Percentiles rank a stretch among this genome's conserved stretches.
Conservation (phyloP, 2,888 invertebrate species). For the Eucriotettix oculatus region DNA sequence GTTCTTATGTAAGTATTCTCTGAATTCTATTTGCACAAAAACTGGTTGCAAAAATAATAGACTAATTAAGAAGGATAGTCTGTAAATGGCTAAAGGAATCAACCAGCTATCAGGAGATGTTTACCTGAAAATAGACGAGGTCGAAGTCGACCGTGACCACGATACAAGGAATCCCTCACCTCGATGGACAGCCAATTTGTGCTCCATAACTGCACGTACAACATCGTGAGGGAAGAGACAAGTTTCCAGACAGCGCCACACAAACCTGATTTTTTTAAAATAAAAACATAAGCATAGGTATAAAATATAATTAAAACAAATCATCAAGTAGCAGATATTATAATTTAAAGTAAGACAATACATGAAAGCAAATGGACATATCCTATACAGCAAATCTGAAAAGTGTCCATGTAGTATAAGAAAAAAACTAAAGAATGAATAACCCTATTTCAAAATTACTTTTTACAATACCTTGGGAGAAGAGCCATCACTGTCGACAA, state of each 20-base stretch:
- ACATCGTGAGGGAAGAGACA: constrained; percentile 59
- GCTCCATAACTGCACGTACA: constrained; percentile 45
- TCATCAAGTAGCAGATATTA: background rate
- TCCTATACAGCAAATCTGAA: no score
- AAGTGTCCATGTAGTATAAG: no score
- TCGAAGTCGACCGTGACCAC: constrained; percentile 24
- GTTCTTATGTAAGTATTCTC: no score
- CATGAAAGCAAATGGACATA: no score
- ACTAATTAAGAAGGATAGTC: background rate
- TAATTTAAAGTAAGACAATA: background rate
- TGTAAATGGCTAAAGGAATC: background rate
- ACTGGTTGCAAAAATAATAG: background rate
- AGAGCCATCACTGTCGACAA: constrained; percentile 62
- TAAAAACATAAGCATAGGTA: background rate
- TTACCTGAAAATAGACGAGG: constrained; percentile 23
- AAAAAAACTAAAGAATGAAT: no score
- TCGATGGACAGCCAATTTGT: constrained; percentile 16
- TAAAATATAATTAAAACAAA: constrained; percentile 5
- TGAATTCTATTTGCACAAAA: no score
- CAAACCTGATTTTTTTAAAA: constrained; percentile 34
- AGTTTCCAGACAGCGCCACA: constrained; percentile 49
- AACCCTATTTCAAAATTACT: no score
- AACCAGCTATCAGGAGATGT: background rate
- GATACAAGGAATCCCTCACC: constrained; percentile 23
- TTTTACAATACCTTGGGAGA: constrained; percentile 51